Evolutionary conservation across 2,113 vertebrate species (phyloP), one percentile per base, ranked within the genome.

Genomic region (Corythaeola cristata): DNA sequence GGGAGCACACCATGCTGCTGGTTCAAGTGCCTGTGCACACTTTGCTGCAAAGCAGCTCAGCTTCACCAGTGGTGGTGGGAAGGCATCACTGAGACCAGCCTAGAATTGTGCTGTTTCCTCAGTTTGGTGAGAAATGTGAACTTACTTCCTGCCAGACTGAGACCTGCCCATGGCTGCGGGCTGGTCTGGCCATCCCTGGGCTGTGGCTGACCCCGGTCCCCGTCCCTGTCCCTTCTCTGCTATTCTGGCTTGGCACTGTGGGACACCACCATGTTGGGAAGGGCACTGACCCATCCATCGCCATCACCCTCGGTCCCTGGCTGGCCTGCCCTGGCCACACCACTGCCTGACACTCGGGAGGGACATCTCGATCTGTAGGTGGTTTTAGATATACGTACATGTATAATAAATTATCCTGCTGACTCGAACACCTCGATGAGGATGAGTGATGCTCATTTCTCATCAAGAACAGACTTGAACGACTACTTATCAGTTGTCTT

Each of bases 381-480:
- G 39, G 3, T 30, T 85, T 81, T 62, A 60, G 10, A 17, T 53
- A 11, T 15, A 15, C 3, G 4, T 30, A 7, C 2, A 1, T 10
- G 11, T 19, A 16, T 30, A 58, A 83, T 75, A 30, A 89, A 59
- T 35, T 2, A 50, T 47, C 8, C 13, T 63, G 22, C 64, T 27
- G 35, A 32, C 28, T 59, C 0, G 0, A 76, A n/a, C 28, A 26
- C 35, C 18, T 59, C 0, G 3, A 0, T 8, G n/a, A 47, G n/a
- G 49, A 45, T 41, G 45, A 55, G 9, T 5, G 35, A 13, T 19
- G 30, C 32, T 45, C 15, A 23, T 78, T 41, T 52, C 44, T n/a
- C 28, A 37, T n/a, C 32, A 23, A 60, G 66, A 71, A 35, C 0
- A 4, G 41, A 32, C 44, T 60, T 23, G 6, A 8, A 6, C 1